phyloP scores from a whole-genome alignment of 2,797 vertebrate species.

The Lithobates sylvaticus region DNA sequence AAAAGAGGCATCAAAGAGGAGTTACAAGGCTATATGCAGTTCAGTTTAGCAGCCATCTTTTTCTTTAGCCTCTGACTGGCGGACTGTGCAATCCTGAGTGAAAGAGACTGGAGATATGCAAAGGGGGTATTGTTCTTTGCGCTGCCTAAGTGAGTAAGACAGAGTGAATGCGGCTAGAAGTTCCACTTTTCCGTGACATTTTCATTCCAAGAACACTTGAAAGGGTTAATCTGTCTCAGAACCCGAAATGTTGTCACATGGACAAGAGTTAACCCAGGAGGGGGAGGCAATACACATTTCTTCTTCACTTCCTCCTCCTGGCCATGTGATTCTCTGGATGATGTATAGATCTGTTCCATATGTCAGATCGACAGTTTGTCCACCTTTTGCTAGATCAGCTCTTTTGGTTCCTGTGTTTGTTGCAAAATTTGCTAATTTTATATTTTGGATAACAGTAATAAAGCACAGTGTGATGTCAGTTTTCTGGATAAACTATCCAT shows the following conservation, averaged over 20 bases:
- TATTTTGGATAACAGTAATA: slow-evolving; percentile 3
- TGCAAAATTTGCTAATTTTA: slow-evolving; percentile 6
- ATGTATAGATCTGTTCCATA: neutral
- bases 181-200: neutral
- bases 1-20: too few species aligned
- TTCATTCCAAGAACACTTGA: neutral
- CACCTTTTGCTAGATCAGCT: slow-evolving; percentile 28
- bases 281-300: slow-evolving; percentile 31
- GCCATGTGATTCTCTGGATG: slow-evolving; percentile 37
- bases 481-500: neutral
- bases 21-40: too few species aligned
- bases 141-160: too few species aligned
- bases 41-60: too few species aligned
- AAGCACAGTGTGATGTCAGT: neutral
- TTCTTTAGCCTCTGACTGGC: too few species aligned
- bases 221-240: neutral
- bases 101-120: too few species aligned
- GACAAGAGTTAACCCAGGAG: neutral
- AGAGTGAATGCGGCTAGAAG: too few species aligned
- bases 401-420: neutral
- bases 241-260: neutral
- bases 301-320: slow-evolving; percentile 48
- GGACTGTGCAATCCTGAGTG: too few species aligned
- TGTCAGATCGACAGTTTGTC: neutral
- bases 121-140: too few species aligned